A percentile compares a stretch with the other conserved stretches of the same genome.
These are phyloP conservation scores for Hemicordylus capensis DNA, from an alignment of 2,113 vertebrate species.

Conservation along the genomic window DNA sequence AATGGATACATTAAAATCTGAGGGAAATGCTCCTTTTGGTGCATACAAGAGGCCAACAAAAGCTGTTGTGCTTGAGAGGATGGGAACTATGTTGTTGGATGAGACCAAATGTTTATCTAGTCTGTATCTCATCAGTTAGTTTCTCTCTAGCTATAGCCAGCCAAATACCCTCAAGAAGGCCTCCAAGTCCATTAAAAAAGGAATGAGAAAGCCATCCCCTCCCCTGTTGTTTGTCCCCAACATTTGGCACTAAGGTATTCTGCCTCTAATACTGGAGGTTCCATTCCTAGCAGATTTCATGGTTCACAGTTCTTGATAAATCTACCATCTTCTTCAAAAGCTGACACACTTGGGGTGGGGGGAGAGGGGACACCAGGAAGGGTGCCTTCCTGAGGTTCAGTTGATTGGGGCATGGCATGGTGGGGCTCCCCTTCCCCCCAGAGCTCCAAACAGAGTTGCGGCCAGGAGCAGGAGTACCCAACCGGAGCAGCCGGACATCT, in stretches of 20 bases:
- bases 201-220: too few relatives aligned
- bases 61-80: not conserved
- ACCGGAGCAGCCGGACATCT: too few relatives aligned
- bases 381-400: too few relatives aligned
- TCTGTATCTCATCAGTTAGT: not conserved
- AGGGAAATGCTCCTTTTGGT: not conserved
- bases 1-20: not conserved
- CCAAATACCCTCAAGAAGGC: not conserved
- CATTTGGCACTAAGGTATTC: not conserved
- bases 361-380: too few relatives aligned
- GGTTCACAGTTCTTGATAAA: not conserved
- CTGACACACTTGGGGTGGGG: too few relatives aligned
- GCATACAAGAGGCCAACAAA: not conserved
- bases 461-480: too few relatives aligned
- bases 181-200: not conserved
- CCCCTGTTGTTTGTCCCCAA: not conserved
- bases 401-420: too few relatives aligned
- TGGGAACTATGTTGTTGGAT: not conserved
- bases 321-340: too few relatives aligned
- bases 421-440: too few relatives aligned
- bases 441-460: too few relatives aligned
- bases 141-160: not conserved
- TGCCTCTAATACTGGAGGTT: not conserved
- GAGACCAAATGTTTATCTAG: not conserved
- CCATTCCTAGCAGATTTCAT: not conserved